Evolutionary conservation across 2,113 vertebrate genomes (phyloP), one percentile per base, ranked within the genome.

Genomic region (Leptobrachium ailaonicum): DNA sequence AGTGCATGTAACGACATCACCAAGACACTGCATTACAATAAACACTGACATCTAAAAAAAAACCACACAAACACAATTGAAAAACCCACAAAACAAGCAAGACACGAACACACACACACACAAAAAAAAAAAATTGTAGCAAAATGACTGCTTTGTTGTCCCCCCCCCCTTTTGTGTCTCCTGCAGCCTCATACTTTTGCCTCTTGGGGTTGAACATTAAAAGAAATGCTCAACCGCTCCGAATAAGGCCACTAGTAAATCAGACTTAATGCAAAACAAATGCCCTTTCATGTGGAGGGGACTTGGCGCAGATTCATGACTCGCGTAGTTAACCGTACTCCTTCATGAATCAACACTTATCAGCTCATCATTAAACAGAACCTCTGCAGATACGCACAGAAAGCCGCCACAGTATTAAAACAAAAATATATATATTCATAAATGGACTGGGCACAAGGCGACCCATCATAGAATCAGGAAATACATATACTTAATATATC

Each of bases 231-330:
- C 84, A 86, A 78, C 75, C 54, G 70, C n/a, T 0, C 10, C 1
- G 85, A 88, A 84, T 80, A 83, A 82, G 85, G 83, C 83, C 86
- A 76, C 82, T 84, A 91, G 90, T 89, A 91, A 92, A 92, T 91
- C 91, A 88, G 87, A 85, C 84, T 85, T 92, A 92, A 92, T 92
- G 88, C 88, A 92, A 92, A 93, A 93, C 88, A 92, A 94, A 92
- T 91, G 90, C 86, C 90, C 89, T 90, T 93, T 91, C 89, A 89
- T 88, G 87, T 90, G 85, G 82, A 85, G 85, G 47, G 70, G 75
- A 82, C 82, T 87, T 73, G 67, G 79, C 84, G 87, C 88, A 83
- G 83, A 86, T 84, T 83, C 85, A 87, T 81, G 82, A 83, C 82
- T 85, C 87, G 86, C 79, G 82, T 80, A 86, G 85, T 84, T 87